phyloP scores from a whole-genome alignment of 2,113 vertebrate genomes.

The Thunnus maccoyii region DNA sequence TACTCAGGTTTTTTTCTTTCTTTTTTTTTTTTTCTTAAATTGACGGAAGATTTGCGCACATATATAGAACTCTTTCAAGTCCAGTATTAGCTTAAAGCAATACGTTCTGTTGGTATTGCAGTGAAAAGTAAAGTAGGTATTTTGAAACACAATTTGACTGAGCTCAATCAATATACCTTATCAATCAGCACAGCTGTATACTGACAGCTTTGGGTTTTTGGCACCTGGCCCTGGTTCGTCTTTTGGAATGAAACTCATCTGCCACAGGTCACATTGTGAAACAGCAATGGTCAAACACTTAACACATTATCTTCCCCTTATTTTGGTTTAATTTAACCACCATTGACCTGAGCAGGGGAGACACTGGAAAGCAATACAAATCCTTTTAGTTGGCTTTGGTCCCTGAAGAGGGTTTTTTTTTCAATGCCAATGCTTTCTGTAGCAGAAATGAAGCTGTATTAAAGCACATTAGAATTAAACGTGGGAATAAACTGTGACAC shows the following conservation, averaged over 20 bases:
- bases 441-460: constrained; percentile 31
- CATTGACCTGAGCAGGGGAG: constrained; percentile 14
- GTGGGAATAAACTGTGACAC: background rate
- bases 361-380: constrained; percentile 9
- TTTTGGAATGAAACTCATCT: constrained; percentile 28
- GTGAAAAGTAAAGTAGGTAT: background rate
- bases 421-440: constrained; percentile 1
- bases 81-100: background rate
- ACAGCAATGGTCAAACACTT: constrained; percentile 21
- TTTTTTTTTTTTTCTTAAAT: background rate
- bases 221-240: background rate
- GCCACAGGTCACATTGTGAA: constrained; percentile 16
- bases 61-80: background rate
- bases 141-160: background rate
- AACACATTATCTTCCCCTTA: background rate
- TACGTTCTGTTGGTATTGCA: background rate
- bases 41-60: background rate
- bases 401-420: constrained; percentile 25
- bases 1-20: too few species aligned
- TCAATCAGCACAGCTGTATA: background rate
- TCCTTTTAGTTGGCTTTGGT: constrained; percentile 49
- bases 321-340: constrained; percentile 59
- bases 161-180: background rate
- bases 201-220: constrained; percentile 3
- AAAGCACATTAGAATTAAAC: constrained; percentile 42